Evolutionary conservation across 1,140 invertebrate species (phyloP).

Genomic region (Pygmarrhopalites habei): DNA sequence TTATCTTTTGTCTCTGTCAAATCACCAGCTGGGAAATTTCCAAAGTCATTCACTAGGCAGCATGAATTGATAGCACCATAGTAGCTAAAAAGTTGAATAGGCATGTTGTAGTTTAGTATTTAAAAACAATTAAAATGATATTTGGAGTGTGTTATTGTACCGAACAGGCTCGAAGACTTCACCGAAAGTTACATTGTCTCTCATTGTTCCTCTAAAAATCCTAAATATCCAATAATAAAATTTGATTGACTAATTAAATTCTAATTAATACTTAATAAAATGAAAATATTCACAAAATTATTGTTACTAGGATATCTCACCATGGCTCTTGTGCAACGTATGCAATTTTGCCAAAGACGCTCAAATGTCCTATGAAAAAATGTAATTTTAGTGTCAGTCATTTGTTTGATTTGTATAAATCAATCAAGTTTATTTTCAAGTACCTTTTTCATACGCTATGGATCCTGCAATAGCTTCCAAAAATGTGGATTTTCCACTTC

Average conservation of each 20-base stretch:
- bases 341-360: slow-evolving; percentile 53
- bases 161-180: slow-evolving; percentile 45
- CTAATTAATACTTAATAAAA: too few species aligned
- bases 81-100: too few species aligned
- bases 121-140: too few species aligned
- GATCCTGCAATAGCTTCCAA: slow-evolving; percentile 57
- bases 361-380: slow-evolving; percentile 49
- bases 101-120: too few species aligned
- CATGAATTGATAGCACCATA: slow-evolving; percentile 55
- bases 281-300: too few species aligned
- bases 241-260: too few species aligned
- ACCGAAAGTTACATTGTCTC: slow-evolving; percentile 67
- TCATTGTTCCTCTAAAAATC: slow-evolving; percentile 53
- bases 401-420: too few species aligned
- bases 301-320: too few species aligned
- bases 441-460: slow-evolving; percentile 42
- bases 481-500: slow-evolving; percentile 57
- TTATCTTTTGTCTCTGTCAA: slow-evolving; percentile 75
- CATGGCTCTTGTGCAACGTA: slow-evolving; percentile 55
- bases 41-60: slow-evolving; percentile 67
- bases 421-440: background rate
- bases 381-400: too few species aligned
- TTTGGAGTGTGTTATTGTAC: too few species aligned
- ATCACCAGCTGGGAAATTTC: slow-evolving; percentile 57
- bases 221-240: too few species aligned